Conservation (phyloP, 2,888 invertebrate species). For the Leptinotarsa haldemani region DNA sequence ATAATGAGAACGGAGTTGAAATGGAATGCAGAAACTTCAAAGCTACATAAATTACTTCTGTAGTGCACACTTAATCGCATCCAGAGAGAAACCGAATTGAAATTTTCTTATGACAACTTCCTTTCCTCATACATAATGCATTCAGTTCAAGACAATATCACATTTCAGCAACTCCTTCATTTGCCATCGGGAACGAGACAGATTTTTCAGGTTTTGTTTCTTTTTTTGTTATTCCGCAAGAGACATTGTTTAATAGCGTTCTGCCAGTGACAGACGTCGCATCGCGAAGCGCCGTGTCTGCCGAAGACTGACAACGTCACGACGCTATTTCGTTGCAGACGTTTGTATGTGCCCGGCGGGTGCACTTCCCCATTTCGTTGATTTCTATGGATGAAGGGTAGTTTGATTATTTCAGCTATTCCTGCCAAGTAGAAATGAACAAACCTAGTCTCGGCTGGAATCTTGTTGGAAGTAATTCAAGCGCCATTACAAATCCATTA, state of each 20-base stretch:
- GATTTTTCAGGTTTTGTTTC: constrained; percentile 2
- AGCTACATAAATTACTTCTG: neutral
- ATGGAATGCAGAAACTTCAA: no score
- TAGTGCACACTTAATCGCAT: neutral
- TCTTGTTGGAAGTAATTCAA: neutral
- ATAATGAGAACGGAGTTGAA: no score
- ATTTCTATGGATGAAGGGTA: constrained; percentile 7
- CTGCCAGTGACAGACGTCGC: constrained; percentile 51
- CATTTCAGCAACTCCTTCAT: constrained; percentile 1
- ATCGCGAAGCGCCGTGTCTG: constrained; percentile 32
- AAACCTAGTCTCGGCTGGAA: neutral
- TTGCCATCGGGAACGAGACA: neutral
- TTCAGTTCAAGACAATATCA: neutral
- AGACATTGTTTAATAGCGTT: constrained; percentile 53
- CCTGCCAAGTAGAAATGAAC: neutral
- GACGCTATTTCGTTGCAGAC: constrained; percentile 43
- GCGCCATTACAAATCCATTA: neutral
- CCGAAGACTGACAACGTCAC: constrained; percentile 50
- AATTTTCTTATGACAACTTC: neutral
- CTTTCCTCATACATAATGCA: neutral
- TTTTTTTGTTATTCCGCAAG: constrained; percentile 40
- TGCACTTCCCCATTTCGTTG: constrained; percentile 27
- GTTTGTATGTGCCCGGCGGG: constrained; percentile 33
- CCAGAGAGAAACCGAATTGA: neutral
- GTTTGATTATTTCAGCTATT: constrained; percentile 6